Evolutionary conservation across 2,797 vertebrate species (phyloP).

Genomic region (Graptemys geographica): DNA sequence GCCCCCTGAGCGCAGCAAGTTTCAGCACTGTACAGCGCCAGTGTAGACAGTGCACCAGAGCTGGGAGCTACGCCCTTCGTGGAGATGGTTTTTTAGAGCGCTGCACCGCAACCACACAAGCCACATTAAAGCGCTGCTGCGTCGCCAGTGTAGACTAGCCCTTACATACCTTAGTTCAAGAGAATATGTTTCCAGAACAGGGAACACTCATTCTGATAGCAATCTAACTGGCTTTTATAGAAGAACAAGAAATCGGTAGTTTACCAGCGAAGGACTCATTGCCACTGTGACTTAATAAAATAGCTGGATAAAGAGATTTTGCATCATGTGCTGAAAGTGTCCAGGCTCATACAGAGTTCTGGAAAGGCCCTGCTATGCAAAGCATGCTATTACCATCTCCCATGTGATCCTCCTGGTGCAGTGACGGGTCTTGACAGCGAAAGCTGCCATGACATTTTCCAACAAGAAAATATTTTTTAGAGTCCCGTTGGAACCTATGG

Average conservation of each 20-base stretch:
- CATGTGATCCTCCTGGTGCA: accelerated
- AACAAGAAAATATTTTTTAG: neutral
- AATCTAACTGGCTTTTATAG: neutral
- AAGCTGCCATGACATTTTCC: neutral
- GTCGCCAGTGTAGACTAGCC: too few species aligned
- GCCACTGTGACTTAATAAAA: neutral
- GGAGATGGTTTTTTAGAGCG: too few species aligned
- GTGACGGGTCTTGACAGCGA: neutral
- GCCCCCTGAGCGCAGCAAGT: too few species aligned
- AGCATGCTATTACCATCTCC: neutral
- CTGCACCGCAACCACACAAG: too few species aligned
- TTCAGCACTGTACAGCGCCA: too few species aligned
- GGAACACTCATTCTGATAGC: neutral
- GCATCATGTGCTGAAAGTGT: neutral
- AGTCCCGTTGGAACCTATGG: neutral
- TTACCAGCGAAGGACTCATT: neutral
- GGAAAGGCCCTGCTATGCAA: neutral
- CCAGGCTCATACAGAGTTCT: neutral
- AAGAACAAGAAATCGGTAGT: neutral
- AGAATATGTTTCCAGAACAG: neutral
- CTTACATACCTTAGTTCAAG: neutral
- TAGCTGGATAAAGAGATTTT: neutral
- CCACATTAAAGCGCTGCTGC: too few species aligned
- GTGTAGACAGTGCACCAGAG: too few species aligned
- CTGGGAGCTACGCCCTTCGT: too few species aligned